Base-by-base conservation (phyloP, 2,888 invertebrate species). In the Spilarctia lutea region DNA sequence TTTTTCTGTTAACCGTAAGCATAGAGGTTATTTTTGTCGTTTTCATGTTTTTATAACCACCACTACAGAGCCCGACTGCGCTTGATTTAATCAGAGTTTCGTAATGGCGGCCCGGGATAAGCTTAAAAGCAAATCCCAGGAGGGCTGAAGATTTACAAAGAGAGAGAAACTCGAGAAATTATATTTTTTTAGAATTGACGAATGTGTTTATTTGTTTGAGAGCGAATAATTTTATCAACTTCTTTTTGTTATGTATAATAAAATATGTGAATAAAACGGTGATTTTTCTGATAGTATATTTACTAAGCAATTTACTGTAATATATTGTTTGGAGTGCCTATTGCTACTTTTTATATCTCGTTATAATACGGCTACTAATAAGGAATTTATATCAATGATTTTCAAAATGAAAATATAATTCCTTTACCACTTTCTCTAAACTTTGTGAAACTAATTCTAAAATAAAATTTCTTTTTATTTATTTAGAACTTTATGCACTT, bases 181-280 rank as follows among this genome's bases (percentile, higher is more conserved):
- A 56, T 56, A 24, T 52, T n/a, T 60, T 60, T 60, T 60, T 60
- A 27, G 27, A 16, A 60, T 16, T 60, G 60, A 60, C 60, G 13
- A 56, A 56, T 56, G 56, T n/a, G 7, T 56, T 56, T 56, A n/a
- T 56, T 56, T 56, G n/a, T 56, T 56, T 56, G 56, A n/a, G n/a
- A n/a, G 56, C n/a, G 48, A 48, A 48, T 48, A 52, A 24, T 52
- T 52, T 8, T 52, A 52, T 52, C 8, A 8, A 20, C 0, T 8
- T 52, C 0, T 52, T 52, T 52, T 52, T 24, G 18, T 48, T 20
- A 20, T 48, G 48, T 10, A 56, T 11, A n/a, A n/a, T 56, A 56
- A n/a, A 56, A 3, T 45, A 56, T 10, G 24, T 8, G 52, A 56
- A 56, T n/a, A 56, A 52, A 24, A 52, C 52, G 24, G 2, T 10